Evolutionary conservation across 2,888 invertebrate species (phyloP).

Genomic region (Epistrophella euchroma): DNA sequence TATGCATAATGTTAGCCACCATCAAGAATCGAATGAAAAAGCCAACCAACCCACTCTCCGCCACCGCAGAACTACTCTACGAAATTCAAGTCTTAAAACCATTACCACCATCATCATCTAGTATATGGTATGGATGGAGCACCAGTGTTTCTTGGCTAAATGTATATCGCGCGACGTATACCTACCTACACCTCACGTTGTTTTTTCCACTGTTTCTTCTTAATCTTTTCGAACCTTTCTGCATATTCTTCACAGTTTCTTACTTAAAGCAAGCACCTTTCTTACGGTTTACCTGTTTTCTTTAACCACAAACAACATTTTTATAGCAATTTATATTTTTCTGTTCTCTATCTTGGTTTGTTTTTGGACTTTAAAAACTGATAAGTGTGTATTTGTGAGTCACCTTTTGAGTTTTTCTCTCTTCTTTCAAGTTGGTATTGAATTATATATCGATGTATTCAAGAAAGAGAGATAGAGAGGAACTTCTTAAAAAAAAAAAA

Average conservation of each 20-base stretch:
- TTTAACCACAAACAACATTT: constrained; percentile 24
- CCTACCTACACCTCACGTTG: constrained; percentile 63
- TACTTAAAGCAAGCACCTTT: constrained; percentile 54
- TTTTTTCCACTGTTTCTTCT: constrained; percentile 23
- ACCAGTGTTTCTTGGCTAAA: constrained; percentile 33
- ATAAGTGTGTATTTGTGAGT: constrained; percentile 32
- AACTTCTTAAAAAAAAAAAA: constrained; percentile 27
- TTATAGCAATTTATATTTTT: constrained; percentile 43
- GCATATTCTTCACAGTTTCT: constrained; percentile 19
- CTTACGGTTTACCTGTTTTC: constrained; percentile 47
- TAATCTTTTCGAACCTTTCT: constrained; percentile 32
- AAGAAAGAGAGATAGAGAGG: constrained; percentile 29
- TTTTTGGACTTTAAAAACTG: constrained; percentile 37
- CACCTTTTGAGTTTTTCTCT: constrained; percentile 38
- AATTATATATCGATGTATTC: constrained; percentile 10
- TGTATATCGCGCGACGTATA: constrained; percentile 21
- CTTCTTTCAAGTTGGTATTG: constrained; percentile 23
- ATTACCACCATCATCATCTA: constrained; percentile 41
- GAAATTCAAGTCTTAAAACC: constrained; percentile 52
- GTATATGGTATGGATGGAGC: constrained; percentile 20
- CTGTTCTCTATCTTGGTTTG: not conserved
- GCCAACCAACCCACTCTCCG: constrained; percentile 47
- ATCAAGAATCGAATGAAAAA: constrained; percentile 29
- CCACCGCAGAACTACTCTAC: constrained; percentile 62
- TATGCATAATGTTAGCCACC: constrained; percentile 19